These are phyloP conservation scores for Noctuana brunneofusca DNA, from an alignment of 2,888 invertebrate species.

Conservation along the genomic window DNA sequence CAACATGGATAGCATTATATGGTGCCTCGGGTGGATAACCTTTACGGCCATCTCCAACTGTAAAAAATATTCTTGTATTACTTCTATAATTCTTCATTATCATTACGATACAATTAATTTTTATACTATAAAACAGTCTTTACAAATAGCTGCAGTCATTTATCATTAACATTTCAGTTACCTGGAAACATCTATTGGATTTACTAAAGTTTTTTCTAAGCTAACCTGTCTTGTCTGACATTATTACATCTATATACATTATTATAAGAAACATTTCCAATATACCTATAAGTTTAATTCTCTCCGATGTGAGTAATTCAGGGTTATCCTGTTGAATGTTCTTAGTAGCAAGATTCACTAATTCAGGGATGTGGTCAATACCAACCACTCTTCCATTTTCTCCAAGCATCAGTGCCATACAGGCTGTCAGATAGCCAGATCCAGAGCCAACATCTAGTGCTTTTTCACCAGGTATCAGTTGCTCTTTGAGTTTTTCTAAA, in stretches of 20 bases:
- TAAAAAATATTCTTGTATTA: conserved; percentile 39
- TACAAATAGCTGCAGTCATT: too few relatives aligned
- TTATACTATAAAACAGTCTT: too few relatives aligned
- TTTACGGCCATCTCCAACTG: conserved; percentile 94
- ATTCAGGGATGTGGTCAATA: conserved; percentile 94
- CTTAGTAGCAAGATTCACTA: conserved; percentile 87
- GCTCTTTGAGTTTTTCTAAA: conserved; percentile 91
- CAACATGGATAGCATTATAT: conserved; percentile 96
- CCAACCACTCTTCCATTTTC: conserved; percentile 88
- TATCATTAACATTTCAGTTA: too few relatives aligned
- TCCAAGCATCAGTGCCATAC: conserved; percentile 94
- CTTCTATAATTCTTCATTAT: too few relatives aligned
- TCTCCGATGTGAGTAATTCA: conserved; percentile 85
- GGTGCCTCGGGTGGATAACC: conserved; percentile 90
- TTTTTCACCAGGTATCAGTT: conserved; percentile 88
- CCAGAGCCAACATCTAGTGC: conserved; percentile 97
- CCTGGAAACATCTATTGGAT: too few relatives aligned
- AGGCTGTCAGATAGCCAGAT: conserved; percentile 95
- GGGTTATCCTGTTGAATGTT: conserved; percentile 91
- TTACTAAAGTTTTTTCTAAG: too few relatives aligned
- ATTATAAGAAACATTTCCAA: background rate
- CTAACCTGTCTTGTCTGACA: too few relatives aligned
- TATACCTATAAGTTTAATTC: conserved; percentile 88
- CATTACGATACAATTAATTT: too few relatives aligned
- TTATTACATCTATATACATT: background rate